Conservation (phyloP, 2,113 vertebrate genomes). For the Cephalopterus ornatus region DNA sequence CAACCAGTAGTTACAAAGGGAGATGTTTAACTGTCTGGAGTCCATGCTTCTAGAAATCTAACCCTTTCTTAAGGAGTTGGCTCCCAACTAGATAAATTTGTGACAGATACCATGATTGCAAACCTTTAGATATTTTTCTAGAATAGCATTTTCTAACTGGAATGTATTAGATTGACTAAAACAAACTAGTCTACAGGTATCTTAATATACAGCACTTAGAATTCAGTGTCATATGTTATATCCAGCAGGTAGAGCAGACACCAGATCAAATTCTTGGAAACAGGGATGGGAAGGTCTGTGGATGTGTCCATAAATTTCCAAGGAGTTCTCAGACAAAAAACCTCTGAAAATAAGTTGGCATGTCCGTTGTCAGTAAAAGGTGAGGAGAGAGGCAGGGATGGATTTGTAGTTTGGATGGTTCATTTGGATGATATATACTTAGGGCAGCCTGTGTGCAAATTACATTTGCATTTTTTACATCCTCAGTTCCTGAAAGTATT, state of each 20-base stretch:
- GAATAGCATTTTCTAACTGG: neutral
- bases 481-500: neutral
- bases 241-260: no score
- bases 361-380: neutral
- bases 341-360: neutral
- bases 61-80: neutral
- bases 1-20: neutral
- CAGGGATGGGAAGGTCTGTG: neutral
- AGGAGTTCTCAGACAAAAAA: neutral
- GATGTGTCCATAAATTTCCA: neutral
- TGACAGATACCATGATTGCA: neutral
- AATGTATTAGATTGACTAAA: neutral
- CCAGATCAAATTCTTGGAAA: accelerated
- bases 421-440: neutral
- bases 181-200: accelerated
- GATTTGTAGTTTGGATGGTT: neutral
- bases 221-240: neutral
- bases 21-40: neutral
- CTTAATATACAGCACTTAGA: neutral
- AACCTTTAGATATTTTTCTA: neutral
- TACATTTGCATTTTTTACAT: neutral
- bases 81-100: neutral
- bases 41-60: neutral
- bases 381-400: neutral
- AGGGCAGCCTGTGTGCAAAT: neutral